These are phyloP conservation scores for Sturmia bella DNA, from an alignment of 2,888 invertebrate species.

Conservation along the genomic window DNA sequence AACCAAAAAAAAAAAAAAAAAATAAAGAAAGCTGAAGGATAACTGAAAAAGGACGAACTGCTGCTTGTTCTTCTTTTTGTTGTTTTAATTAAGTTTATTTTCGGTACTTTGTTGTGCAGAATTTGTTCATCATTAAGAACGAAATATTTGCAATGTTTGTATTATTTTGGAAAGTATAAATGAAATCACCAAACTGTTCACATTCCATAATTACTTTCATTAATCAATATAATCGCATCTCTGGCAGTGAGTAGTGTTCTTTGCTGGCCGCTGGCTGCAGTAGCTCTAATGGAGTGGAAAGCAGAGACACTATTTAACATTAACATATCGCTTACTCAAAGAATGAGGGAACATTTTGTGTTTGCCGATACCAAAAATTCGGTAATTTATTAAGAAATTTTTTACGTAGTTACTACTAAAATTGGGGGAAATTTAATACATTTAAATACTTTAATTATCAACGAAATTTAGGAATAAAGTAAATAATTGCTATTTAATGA, in stretches of 20 bases:
- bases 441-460: slow-evolving; percentile 35
- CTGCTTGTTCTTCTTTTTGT: not conserved
- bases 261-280: not conserved
- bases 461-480: slow-evolving; percentile 13
- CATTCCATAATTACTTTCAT: slow-evolving; percentile 75
- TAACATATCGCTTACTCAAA: slow-evolving; percentile 11
- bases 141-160: slow-evolving; percentile 44
- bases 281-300: slow-evolving; percentile 56
- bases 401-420: slow-evolving; percentile 36
- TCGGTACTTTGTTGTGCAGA: not conserved
- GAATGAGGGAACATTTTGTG: slow-evolving; percentile 1
- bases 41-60: not conserved
- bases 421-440: not conserved
- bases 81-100: slow-evolving; percentile 55
- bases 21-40: not conserved
- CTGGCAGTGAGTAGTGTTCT: not conserved
- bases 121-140: slow-evolving; percentile 54
- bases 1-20: not conserved
- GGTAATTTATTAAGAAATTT: slow-evolving; percentile 34
- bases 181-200: slow-evolving; percentile 59
- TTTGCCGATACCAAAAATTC: not conserved
- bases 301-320: slow-evolving; percentile 37
- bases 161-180: slow-evolving; percentile 24
- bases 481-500: not conserved
- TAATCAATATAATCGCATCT: slow-evolving; percentile 74